Percentiles rank a stretch among this genome's conserved stretches.
Evolutionary conservation across 2,113 vertebrate species (phyloP).

Genomic region (Rhabdomys dilectus): DNA sequence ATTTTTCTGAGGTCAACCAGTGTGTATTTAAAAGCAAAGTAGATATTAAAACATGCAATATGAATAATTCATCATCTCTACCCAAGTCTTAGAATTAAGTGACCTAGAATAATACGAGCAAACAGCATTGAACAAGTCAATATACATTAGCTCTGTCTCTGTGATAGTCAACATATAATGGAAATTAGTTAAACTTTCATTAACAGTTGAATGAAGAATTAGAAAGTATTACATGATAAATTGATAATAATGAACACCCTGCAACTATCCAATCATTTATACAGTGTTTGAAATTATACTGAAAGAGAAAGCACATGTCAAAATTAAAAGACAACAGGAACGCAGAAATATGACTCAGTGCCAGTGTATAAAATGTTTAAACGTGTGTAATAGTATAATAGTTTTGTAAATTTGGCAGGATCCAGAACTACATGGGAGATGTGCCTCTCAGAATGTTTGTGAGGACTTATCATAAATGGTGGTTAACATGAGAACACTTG

Average conservation of each 20-base stretch:
- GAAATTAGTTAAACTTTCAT: background rate
- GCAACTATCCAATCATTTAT: background rate
- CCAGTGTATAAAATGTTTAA: background rate
- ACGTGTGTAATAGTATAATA: background rate
- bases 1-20: constrained; percentile 1
- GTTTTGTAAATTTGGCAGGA: background rate
- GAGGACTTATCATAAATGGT: no score
- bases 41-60: background rate
- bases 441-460: background rate
- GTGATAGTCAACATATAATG: background rate
- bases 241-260: background rate
- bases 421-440: background rate
- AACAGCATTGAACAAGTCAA: background rate
- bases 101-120: constrained; percentile 4
- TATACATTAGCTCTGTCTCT: background rate
- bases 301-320: background rate
- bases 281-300: background rate
- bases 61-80: constrained; percentile 34
- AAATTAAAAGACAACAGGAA: background rate
- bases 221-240: background rate
- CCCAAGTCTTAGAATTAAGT: constrained; percentile 29
- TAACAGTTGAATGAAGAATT: background rate
- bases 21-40: background rate
- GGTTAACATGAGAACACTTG: background rate
- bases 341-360: background rate